A percentile compares a stretch with the other conserved stretches of the same genome.
Evolutionary conservation across 2,113 vertebrate species (phyloP).

Genomic region (Tetrao urogallus): DNA sequence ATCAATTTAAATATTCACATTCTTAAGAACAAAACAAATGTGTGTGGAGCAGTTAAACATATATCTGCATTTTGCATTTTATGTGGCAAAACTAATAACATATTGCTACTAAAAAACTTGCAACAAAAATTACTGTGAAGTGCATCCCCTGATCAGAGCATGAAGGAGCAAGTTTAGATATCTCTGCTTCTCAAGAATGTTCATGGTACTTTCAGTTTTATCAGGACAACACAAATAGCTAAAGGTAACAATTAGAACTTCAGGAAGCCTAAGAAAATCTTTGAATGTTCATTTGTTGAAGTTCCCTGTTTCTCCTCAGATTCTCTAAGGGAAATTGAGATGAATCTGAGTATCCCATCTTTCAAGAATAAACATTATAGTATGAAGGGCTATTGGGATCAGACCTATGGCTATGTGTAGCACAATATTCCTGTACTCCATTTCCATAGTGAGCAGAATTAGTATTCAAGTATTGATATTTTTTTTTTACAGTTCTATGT

Average conservation of each 20-base stretch:
- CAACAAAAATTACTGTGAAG: neutral
- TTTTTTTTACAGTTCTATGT: neutral
- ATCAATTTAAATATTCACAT: neutral
- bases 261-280: neutral
- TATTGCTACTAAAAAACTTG: neutral
- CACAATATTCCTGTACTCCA: neutral
- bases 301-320: neutral
- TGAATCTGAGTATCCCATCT: neutral
- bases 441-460: neutral
- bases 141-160: neutral
- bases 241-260: neutral
- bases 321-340: neutral
- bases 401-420: neutral
- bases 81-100: neutral
- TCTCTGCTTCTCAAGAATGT: neutral
- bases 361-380: neutral
- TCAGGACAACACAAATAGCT: neutral
- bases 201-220: rapidly evolving
- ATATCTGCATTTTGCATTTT: neutral
- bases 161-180: neutral
- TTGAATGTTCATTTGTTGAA: neutral
- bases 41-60: neutral
- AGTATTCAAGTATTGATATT: neutral
- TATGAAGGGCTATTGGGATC: neutral
- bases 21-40: neutral